Conservation (phyloP, 1,140 invertebrate genomes). For the Berghia stephanieae region DNA sequence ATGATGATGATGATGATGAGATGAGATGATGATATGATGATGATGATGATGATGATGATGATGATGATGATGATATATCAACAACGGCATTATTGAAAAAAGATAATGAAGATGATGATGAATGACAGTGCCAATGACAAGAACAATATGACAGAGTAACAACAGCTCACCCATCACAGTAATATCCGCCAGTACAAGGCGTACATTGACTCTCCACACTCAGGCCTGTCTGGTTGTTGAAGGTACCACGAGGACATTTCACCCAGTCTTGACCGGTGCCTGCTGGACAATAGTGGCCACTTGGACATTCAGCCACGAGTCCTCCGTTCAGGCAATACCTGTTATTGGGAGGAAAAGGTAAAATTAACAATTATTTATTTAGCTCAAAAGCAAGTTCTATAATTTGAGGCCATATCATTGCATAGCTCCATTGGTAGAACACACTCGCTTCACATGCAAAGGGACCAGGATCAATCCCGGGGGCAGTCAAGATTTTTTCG, state of each 20-base stretch:
- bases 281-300: conserved; percentile 57
- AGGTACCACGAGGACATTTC: conserved; percentile 59
- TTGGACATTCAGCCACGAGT: conserved; percentile 51
- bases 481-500: too few species aligned
- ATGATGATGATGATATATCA: too few species aligned
- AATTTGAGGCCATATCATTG: neutral
- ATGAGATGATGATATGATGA: too few species aligned
- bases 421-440: neutral
- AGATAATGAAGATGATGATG: too few species aligned
- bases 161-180: conserved; percentile 51
- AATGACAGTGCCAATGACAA: neutral
- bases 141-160: neutral
- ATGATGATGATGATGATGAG: too few species aligned
- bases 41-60: too few species aligned
- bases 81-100: too few species aligned
- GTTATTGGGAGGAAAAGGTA: neutral
- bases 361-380: neutral
- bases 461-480: too few species aligned
- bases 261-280: conserved; percentile 59
- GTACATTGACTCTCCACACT: conserved; percentile 46
- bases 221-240: conserved; percentile 59
- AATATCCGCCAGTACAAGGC: conserved; percentile 56
- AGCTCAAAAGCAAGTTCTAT: neutral
- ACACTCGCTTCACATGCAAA: too few species aligned
- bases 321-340: conserved; percentile 60